Percentiles rank a stretch among this genome's conserved stretches.
Conservation (phyloP, 2,797 vertebrate species). For the Poeciliopsis presidionis region DNA sequence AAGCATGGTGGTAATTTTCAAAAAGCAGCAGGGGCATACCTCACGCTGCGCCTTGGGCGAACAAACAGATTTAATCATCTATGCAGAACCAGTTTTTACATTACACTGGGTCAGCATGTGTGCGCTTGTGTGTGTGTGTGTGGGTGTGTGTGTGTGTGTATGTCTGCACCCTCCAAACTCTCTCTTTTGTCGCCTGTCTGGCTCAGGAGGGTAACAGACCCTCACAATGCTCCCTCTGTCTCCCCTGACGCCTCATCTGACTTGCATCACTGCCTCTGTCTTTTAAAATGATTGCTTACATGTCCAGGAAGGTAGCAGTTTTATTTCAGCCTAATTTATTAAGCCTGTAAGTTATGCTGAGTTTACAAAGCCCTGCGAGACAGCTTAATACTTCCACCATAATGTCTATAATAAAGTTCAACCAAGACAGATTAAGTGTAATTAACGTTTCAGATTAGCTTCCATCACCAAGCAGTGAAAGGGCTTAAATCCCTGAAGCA, state of each 20-base stretch:
- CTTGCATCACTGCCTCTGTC: conserved; percentile 44
- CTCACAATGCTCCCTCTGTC: conserved; percentile 73
- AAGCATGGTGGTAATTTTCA: conserved; percentile 4
- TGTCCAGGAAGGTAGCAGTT: conserved; percentile 15
- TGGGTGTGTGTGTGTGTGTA: neutral
- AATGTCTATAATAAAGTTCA: neutral
- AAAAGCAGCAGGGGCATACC: conserved; percentile 16
- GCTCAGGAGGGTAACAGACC: conserved; percentile 52
- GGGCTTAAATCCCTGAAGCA: conserved; percentile 22
- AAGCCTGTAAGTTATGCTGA: neutral
- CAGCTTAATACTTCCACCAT: neutral
- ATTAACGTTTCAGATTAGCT: conserved; percentile 31
- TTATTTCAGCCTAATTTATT: neutral
- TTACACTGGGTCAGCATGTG: conserved; percentile 9
- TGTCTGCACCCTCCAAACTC: conserved; percentile 38
- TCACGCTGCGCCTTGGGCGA: conserved; percentile 30
- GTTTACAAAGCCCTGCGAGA: neutral
- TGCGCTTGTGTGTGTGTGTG: neutral
- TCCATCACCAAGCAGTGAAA: conserved; percentile 28
- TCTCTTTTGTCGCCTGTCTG: conserved; percentile 65
- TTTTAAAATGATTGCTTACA: conserved; percentile 22
- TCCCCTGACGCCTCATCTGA: conserved; percentile 41
- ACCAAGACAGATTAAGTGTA: conserved; percentile 24
- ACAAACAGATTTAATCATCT: conserved; percentile 49
- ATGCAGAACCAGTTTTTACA: conserved; percentile 45